Evolutionary conservation across 2,113 vertebrate genomes (phyloP), one percentile per base, ranked within the genome.

Genomic region (Dipodomys spectabilis): DNA sequence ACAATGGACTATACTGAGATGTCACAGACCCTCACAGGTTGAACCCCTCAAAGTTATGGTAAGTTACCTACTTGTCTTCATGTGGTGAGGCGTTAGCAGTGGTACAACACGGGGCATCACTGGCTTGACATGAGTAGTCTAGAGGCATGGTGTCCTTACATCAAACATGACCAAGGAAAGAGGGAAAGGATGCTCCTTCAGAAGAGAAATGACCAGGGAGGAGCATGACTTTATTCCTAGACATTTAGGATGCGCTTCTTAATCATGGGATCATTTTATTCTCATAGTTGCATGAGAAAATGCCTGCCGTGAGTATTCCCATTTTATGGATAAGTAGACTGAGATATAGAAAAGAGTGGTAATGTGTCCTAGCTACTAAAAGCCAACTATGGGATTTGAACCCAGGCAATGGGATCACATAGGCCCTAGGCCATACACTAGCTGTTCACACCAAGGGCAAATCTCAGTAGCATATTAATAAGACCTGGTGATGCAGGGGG

Each of bases 21-120:
- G 30, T 12, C 44, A 67, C 79, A 68, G 69, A 60, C 22, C 27
- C 12, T 78, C 23, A 39, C 0, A 53, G 25, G 73, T 64, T 19
- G 30, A 86, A 83, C 62, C 25, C 57, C 30, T 69, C 35, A 22
- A 71, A 91, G n/a, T 64, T 22, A 75, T 0, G 18, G 11, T 30
- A 82, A 69, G 27, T 71, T 85, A 77, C 45, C 72, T 85, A 77
- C 45, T 68, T 25, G 57, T 20, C 83, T 89, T 68, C 49, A 18
- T 15, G 57, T 30, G n/a, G 18, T 20, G 27, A 62, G 20, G 23
- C 35, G 3, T 57, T 7, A 44, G 49, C 16, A 25, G 35, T 19
- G 30, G 20, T 67, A 13, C n/a, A 19, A 35, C 62, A 25, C 25
- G 18, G 28, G 49, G 62, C n/a, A 45, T 10, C 16, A 44, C 5